phyloP scores from a whole-genome alignment of 2,888 invertebrate species.

The Entomobrya proxima region DNA sequence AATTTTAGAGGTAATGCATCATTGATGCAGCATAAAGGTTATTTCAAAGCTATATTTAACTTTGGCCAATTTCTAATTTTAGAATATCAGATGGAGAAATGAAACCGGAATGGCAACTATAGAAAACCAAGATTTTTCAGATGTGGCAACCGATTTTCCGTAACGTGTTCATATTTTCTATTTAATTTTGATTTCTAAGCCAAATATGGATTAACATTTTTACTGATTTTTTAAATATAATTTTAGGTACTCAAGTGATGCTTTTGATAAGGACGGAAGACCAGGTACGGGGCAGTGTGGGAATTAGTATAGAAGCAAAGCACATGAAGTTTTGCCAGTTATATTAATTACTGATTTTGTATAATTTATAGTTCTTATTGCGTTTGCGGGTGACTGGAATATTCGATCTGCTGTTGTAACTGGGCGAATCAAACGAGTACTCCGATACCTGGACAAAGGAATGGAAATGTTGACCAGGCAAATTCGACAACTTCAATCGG shows the following conservation, averaged over 20 bases:
- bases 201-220: not conserved
- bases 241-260: not conserved
- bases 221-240: not conserved
- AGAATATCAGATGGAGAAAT: constrained; percentile 46
- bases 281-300: too few relatives aligned
- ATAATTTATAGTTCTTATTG: constrained; percentile 16
- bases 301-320: too few relatives aligned
- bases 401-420: constrained; percentile 17
- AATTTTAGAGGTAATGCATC: constrained; percentile 1
- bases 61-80: not conserved
- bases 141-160: constrained; percentile 22
- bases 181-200: not conserved
- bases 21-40: not conserved
- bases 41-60: not conserved
- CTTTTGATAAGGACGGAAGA: not conserved
- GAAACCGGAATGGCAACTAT: constrained; percentile 22
- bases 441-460: constrained; percentile 16
- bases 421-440: constrained; percentile 14
- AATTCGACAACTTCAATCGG: constrained; percentile 16
- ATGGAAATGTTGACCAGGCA: not conserved
- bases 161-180: not conserved
- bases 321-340: not conserved
- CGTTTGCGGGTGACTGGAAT: constrained; percentile 41
- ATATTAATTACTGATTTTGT: not conserved
- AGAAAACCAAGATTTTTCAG: constrained; percentile 20